Evolutionary conservation across 1,140 invertebrate species (phyloP).

Genomic region (Macrostomum lignano): DNA sequence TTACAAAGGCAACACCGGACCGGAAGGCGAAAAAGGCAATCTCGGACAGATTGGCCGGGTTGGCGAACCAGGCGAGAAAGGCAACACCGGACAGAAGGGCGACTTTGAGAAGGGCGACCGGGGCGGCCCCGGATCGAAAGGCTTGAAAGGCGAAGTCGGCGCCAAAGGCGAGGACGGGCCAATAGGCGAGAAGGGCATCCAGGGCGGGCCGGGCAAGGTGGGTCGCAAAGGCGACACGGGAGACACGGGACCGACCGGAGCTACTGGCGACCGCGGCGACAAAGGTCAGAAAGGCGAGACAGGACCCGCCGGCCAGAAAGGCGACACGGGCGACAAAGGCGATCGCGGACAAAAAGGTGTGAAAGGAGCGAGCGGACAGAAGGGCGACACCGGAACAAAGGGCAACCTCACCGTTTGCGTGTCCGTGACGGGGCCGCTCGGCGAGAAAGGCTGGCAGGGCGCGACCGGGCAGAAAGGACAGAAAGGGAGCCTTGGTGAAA

Average conservation of each 20-base stretch:
- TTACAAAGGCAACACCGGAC: no score
- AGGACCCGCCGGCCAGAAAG: no score
- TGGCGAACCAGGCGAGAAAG: background rate
- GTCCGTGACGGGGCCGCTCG: no score
- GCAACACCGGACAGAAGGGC: background rate
- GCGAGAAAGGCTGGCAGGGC: no score
- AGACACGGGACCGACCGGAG: background rate
- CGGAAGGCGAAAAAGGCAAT: no score
- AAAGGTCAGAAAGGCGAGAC: no score
- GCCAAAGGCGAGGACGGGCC: background rate
- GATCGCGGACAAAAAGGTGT: background rate
- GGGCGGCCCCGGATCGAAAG: background rate
- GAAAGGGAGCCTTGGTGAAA: no score
- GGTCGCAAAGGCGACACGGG: background rate
- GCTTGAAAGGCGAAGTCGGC: background rate
- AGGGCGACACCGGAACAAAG: no score
- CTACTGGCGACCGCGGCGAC: background rate
- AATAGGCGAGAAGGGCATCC: background rate
- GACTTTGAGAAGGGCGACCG: background rate
- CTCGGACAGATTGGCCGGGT: background rate
- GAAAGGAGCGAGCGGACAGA: no score
- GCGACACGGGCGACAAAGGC: conserved; percentile 2
- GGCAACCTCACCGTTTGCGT: no score
- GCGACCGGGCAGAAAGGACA: no score
- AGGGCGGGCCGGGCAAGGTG: background rate